Evolutionary conservation across 2,113 vertebrate genomes (phyloP).

Genomic region (Trichomycterus rosablanca): DNA sequence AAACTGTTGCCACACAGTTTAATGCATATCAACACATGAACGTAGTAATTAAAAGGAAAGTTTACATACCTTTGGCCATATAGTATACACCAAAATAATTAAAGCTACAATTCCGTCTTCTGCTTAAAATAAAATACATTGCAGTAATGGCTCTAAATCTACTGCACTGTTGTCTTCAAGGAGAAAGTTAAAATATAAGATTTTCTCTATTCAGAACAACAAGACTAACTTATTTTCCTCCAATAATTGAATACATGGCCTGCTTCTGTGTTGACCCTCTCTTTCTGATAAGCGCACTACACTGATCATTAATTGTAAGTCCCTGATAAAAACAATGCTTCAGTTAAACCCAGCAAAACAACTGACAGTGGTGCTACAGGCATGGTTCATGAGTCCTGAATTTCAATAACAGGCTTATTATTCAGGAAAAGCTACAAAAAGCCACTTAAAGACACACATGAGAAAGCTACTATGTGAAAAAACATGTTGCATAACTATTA

Average conservation of each 20-base stretch:
- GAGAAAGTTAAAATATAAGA: too few species aligned
- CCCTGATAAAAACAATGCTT: slow-evolving; percentile 17
- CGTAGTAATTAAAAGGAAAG: too few species aligned
- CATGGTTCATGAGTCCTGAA: slow-evolving; percentile 8
- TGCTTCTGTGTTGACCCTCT: slow-evolving; percentile 7
- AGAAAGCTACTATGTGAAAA: slow-evolving; percentile 1
- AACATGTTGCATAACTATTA: neutral
- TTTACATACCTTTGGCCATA: too few species aligned
- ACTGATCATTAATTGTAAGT: neutral
- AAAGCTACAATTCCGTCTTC: too few species aligned
- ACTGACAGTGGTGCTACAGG: slow-evolving; percentile 1
- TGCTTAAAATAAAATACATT: too few species aligned
- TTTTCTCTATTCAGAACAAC: slow-evolving; percentile 26
- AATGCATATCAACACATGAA: neutral
- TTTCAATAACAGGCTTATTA: slow-evolving; percentile 28
- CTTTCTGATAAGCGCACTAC: slow-evolving; percentile 4
- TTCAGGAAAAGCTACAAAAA: neutral
- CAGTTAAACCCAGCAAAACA: slow-evolving; percentile 4
- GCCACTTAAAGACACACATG: neutral
- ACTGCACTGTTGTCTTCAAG: too few species aligned
- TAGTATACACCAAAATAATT: too few species aligned
- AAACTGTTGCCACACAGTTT: too few species aligned
- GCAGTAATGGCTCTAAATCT: too few species aligned
- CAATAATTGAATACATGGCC: slow-evolving; percentile 1
- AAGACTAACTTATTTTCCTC: slow-evolving; percentile 24